phyloP scores from a whole-genome alignment of 1,140 invertebrate genomes.

The Drosophila leontia region DNA sequence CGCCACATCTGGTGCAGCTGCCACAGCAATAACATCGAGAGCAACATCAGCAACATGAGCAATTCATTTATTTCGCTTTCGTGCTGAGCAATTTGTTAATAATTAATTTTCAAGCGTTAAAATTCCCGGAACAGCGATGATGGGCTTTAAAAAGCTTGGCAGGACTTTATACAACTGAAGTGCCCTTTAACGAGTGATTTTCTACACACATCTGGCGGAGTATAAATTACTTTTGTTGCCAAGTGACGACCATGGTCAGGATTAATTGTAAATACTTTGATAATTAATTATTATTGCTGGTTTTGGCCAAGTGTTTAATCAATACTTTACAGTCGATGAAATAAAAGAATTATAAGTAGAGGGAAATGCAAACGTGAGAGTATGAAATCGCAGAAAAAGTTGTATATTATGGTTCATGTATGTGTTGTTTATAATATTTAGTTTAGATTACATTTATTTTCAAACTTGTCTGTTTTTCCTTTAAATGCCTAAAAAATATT shows the following conservation, averaged over 20 bases:
- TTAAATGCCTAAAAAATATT: neutral
- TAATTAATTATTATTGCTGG: conserved; percentile 15
- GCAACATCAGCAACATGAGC: conserved; percentile 33
- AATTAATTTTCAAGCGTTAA: conserved; percentile 42
- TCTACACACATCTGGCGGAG: neutral
- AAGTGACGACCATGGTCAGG: neutral
- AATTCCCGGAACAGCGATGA: conserved; percentile 13
- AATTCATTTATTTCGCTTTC: conserved; percentile 43
- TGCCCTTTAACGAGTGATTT: neutral
- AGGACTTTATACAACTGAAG: neutral
- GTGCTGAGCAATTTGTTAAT: conserved; percentile 55
- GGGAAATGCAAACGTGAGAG: neutral
- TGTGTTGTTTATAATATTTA: too few relatives aligned
- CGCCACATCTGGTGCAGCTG: conserved; percentile 28
- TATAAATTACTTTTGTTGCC: conserved; percentile 5
- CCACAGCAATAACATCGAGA: conserved; percentile 17
- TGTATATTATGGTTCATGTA: too few relatives aligned
- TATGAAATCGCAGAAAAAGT: neutral
- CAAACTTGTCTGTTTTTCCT: neutral
- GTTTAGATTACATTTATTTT: neutral
- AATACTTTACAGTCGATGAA: too few relatives aligned
- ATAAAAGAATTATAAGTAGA: neutral
- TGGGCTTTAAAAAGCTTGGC: conserved; percentile 2
- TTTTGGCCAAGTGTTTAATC: conserved; percentile 9
- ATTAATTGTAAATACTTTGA: conserved; percentile 4